Evolutionary conservation across 1,140 invertebrate genomes (phyloP), one percentile per base, ranked within the genome.

Genomic region (Temnothorax longispinosus): DNA sequence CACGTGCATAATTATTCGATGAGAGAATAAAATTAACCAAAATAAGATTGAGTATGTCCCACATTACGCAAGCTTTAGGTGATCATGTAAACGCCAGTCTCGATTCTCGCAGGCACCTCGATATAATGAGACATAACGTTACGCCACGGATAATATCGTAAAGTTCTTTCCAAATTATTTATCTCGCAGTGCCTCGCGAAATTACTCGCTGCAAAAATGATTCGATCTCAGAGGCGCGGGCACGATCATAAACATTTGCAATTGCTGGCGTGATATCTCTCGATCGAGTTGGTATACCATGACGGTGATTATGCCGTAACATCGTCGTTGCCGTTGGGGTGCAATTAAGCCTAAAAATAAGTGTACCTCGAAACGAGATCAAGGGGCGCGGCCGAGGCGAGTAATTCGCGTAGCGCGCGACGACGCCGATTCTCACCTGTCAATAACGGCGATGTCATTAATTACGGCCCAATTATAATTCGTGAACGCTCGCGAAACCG

Each of bases 391-490:
- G 75, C n/a, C 47, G 86, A 56, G 77, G 6, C 80, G 88, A 86
- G 81, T 89, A 86, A 91, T 58, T 89, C 90, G 90, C 85, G 64
- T 21, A 21, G 38, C 44, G 54, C 87, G 52, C 69, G 60, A 50
- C 50, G 71, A 32, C 50, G 41, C 50, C 69, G 60, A 87, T 84
- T 74, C 41, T 87, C 75, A 88, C 87, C 88, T 92, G 92, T 94
- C 93, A 92, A 91, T 93, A 91, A 87, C 87, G 80, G 60, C 75
- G 71, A 80, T 93, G 87, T 92, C 92, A 94, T 94, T 94, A 94
- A 94, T 94, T 94, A 93, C 91, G 85, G 78, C 47, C 88, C 92
- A 93, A 93, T 93, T 93, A 93, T 93, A 91, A 93, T 93, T 91
- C 88, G 88, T 86, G 88, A 87, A 50, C 64, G 85, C 52, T 81